Base-by-base conservation (phyloP, 2,113 vertebrate genomes). In the Paramormyrops kingsleyae region DNA sequence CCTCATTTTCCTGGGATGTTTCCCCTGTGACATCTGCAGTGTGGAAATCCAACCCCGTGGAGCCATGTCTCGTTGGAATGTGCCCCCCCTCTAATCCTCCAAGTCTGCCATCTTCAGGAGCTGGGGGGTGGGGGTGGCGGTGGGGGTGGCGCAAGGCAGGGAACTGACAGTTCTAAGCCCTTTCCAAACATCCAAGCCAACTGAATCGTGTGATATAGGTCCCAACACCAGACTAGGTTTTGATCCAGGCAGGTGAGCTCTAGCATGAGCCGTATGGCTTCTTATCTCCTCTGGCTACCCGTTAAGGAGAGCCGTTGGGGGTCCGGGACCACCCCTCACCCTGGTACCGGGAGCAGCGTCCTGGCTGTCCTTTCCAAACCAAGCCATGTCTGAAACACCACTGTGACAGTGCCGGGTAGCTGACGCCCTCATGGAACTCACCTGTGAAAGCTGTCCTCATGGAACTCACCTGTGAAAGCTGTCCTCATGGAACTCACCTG, bases 1-100 rank as follows among this genome's bases (percentile, higher is more conserved):
- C 89, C 91, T 84, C 90, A 94, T 92, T 92, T 89, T 89, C 91
- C 91, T 87, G 91, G 92, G 93, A 91, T 91, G 93, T 94, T 95
- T 95, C 92, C 93, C 91, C 90, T 77, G 31, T 93, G 92, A 93
- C 91, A 92, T 94, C 93, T 93, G 93, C 21, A 4, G 80, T 91
- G 91, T 89, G 88, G 95, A 94, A 94, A 95, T 92, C 93, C 94
- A 93, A 95, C 92, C 94, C 93, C 87, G 86, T 77, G 88, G 90
- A 92, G 85, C 93, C 92, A 93, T 94, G 91, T 92, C 90, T 93
- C 93, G 91, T 94, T 94, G 93, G 95, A 94, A 95, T 95, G 94
- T 95, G 95, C 93, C 94, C 94, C 95, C 89, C 91, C 91, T 92
- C 91, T 91, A 95, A 96, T 95, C 95, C 94, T 17, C 83, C 92